phyloP scores from a whole-genome alignment of 2,797 vertebrate genomes.

The Diplodus sargus region DNA sequence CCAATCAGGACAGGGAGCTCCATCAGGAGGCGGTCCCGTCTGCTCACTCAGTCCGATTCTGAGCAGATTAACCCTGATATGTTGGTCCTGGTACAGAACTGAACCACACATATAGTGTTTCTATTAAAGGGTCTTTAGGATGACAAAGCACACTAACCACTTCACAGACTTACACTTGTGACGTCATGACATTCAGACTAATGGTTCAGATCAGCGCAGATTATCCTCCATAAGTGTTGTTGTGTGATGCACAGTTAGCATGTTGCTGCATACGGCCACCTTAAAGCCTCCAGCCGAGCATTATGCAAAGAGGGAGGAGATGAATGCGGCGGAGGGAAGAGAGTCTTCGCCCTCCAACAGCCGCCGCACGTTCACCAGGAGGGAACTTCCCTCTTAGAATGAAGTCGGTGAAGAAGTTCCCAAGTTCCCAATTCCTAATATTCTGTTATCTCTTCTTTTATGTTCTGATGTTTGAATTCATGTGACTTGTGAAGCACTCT shows the following conservation, averaged over 20 bases:
- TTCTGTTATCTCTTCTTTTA: no score
- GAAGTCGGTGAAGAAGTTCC: constrained; percentile 62
- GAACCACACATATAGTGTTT: constrained; percentile 32
- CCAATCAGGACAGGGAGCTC: no score
- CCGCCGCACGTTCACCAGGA: constrained; percentile 54
- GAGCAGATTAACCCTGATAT: background rate
- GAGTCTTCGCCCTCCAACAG: constrained; percentile 68
- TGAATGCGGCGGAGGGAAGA: constrained; percentile 55
- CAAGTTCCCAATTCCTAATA: no score
- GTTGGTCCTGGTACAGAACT: constrained; percentile 19
- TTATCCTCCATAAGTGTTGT: constrained; percentile 61
- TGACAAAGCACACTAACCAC: constrained; percentile 36
- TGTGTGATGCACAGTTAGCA: constrained; percentile 56
- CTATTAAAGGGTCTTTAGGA: constrained; percentile 34
- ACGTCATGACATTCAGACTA: constrained; percentile 40
- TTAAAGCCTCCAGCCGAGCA: constrained; percentile 66
- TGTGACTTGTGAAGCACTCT: no score
- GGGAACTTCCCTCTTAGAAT: constrained; percentile 58
- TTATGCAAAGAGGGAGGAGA: constrained; percentile 62
- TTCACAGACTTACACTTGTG: constrained; percentile 44
- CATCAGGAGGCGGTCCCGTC: no score
- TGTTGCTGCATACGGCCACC: constrained; percentile 65
- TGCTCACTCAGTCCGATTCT: background rate
- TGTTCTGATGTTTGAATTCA: no score
- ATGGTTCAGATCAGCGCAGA: constrained; percentile 47